Evolutionary conservation across 2,797 vertebrate genomes (phyloP).

Genomic region (Botia almorhae): DNA sequence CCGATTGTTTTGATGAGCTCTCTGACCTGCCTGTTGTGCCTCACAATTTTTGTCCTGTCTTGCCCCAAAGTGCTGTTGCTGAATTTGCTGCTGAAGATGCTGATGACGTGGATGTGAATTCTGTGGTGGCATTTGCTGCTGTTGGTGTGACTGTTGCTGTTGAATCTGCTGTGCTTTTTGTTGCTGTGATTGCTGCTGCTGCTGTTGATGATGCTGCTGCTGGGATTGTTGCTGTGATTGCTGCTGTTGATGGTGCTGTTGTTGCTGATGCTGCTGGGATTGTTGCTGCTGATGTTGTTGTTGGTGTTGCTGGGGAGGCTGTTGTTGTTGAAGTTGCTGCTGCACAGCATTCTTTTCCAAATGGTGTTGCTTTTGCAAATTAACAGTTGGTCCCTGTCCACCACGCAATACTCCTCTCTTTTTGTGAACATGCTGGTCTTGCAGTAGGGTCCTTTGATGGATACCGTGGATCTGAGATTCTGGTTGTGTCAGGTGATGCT

Average conservation of each 20-base stretch:
- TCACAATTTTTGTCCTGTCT: slow-evolving; percentile 93
- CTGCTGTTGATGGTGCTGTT: slow-evolving; percentile 82
- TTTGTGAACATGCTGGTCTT: slow-evolving; percentile 92
- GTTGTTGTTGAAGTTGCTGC: slow-evolving; percentile 74
- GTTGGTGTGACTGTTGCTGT: slow-evolving; percentile 81
- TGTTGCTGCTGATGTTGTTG: slow-evolving; percentile 81
- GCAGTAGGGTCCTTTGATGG: slow-evolving; percentile 90
- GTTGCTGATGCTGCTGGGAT: slow-evolving; percentile 76
- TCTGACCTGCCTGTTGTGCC: slow-evolving; percentile 80
- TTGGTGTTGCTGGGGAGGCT: slow-evolving; percentile 73
- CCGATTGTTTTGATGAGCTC: slow-evolving; percentile 85
- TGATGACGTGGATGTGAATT: slow-evolving; percentile 89
- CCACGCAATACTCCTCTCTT: slow-evolving; percentile 88
- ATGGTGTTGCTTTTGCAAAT: slow-evolving; percentile 92
- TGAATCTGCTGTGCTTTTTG: slow-evolving; percentile 78
- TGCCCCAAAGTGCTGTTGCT: slow-evolving; percentile 86
- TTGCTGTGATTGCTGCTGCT: slow-evolving; percentile 80
- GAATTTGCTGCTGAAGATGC: slow-evolving; percentile 91
- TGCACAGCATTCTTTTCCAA: slow-evolving; percentile 83
- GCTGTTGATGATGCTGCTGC: slow-evolving; percentile 72
- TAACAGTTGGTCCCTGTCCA: slow-evolving; percentile 82
- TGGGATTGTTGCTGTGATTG: slow-evolving; percentile 85
- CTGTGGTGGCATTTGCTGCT: slow-evolving; percentile 76
- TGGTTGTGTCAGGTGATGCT: slow-evolving; percentile 87
- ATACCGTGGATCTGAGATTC: slow-evolving; percentile 88